A percentile compares a stretch with the other conserved stretches of the same genome.
phyloP scores from a whole-genome alignment of 1,140 invertebrate genomes.

The Phenacoccus solenopsis region DNA sequence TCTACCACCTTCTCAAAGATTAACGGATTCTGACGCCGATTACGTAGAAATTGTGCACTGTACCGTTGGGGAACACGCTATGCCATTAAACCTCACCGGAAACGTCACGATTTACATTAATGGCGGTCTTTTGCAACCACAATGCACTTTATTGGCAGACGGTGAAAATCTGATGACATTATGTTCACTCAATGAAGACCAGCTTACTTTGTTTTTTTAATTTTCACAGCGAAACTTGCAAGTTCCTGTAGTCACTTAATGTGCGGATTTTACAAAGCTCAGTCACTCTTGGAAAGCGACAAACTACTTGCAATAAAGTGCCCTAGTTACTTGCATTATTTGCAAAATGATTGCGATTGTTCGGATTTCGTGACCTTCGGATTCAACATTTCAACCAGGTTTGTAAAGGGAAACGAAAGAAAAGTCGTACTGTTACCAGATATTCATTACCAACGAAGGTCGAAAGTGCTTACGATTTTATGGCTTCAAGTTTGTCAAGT shows the following conservation, averaged over 20 bases:
- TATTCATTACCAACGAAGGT: too few species aligned
- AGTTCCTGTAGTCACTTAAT: background rate
- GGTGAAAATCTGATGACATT: background rate
- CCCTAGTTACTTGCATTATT: background rate
- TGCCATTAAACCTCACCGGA: background rate
- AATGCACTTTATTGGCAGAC: background rate
- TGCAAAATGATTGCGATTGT: background rate
- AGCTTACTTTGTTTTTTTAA: background rate
- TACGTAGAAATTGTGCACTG: background rate
- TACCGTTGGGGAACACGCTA: background rate
- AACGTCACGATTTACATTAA: background rate
- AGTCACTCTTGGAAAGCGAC: background rate
- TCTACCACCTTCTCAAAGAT: background rate
- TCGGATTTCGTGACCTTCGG: background rate
- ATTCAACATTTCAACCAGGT: background rate
- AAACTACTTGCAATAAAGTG: background rate
- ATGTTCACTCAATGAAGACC: too few species aligned
- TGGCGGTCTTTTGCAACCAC: background rate
- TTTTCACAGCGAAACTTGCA: background rate
- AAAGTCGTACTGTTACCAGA: too few species aligned
- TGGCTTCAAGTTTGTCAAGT: too few species aligned
- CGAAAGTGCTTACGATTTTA: too few species aligned
- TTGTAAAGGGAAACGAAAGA: too few species aligned
- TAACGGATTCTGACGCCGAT: background rate
- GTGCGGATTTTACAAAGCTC: background rate